Evolutionary conservation across 2,888 invertebrate genomes (phyloP), one percentile per base, ranked within the genome.

Genomic region (Perithous albicinctus): DNA sequence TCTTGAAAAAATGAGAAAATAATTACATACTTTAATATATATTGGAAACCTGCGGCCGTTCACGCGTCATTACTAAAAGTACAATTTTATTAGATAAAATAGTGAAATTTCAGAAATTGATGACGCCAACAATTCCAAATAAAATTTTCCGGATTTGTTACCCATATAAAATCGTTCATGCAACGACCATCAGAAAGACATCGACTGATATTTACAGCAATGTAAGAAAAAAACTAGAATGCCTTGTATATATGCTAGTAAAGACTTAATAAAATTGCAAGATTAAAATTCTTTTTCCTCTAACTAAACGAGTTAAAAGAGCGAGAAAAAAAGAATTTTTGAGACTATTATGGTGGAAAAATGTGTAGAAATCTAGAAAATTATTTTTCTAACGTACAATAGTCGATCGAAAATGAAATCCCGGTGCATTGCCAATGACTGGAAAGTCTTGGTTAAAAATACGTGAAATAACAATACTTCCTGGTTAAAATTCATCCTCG

Each of bases 381-480:
- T 59, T 43, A 41, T 67, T 46, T 59, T 59, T 59, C 18, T 59
- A 59, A 59, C 32, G 18, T 54, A 23, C 20, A 12, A 54, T 1
- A 59, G 18, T 32, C 15, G 56, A 35, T n/a, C 1, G 6, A 56
- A 32, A 18, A 15, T 32, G 32, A 32, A 51, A 18, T 59, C 32
- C 32, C 56, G 15, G 56, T 35, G 32, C 32, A 59, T 59, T 32
- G 15, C 15, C 56, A 59, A 32, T 59, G 56, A 59, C 56, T 59
- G 56, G 56, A 59, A 59, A n/a, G 32, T 5, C 12, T 12, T 26
- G 26, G 29, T 12, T n/a, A 56, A 56, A 29, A 7, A 56, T 29
- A 56, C n/a, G 29, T 56, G 12, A 56, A 38, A 29, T 32, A 70
- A 64, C 46, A 67, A 70, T 61, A 78, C 51, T 82, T 80, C 41